Percentiles rank a stretch among this genome's conserved stretches.
These are phyloP conservation scores for Amaurobius ferox DNA, from an alignment of 2,888 invertebrate genomes.

Conservation along the genomic window DNA sequence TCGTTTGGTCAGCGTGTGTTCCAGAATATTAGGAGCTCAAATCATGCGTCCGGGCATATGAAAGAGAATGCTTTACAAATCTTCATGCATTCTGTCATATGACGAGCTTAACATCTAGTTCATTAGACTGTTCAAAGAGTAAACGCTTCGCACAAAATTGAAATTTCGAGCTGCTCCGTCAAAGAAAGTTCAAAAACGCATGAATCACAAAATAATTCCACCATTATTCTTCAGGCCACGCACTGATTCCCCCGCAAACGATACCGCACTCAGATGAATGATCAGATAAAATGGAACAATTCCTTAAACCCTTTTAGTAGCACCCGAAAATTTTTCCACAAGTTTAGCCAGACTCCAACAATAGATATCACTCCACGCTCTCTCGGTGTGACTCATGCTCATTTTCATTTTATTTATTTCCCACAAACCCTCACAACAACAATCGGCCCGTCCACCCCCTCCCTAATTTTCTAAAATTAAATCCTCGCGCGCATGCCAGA, in stretches of 20 bases:
- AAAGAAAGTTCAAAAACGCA: too few species aligned
- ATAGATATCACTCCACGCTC: not conserved
- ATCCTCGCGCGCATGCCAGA: slow-evolving; percentile 18
- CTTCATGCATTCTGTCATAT: too few species aligned
- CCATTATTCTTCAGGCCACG: not conserved
- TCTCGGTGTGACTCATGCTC: not conserved
- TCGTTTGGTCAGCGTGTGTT: too few species aligned
- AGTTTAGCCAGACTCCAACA: slow-evolving; percentile 3
- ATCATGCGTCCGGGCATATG: too few species aligned
- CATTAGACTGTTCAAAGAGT: too few species aligned
- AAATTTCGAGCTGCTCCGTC: too few species aligned
- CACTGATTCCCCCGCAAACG: not conserved
- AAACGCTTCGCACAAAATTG: too few species aligned
- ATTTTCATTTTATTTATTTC: not conserved
- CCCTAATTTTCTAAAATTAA: slow-evolving; percentile 37
- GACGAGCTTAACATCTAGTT: too few species aligned
- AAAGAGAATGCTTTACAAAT: too few species aligned
- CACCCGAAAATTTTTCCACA: not conserved
- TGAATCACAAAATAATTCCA: too few species aligned
- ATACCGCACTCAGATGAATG: not conserved
- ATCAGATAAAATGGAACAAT: not conserved
- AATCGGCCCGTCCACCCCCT: not conserved
- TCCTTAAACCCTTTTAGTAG: not conserved
- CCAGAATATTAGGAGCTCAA: too few species aligned
- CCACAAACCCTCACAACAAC: not conserved